Evolutionary conservation across 2,888 invertebrate species (phyloP).

Genomic region (Epistrophe eligans): DNA sequence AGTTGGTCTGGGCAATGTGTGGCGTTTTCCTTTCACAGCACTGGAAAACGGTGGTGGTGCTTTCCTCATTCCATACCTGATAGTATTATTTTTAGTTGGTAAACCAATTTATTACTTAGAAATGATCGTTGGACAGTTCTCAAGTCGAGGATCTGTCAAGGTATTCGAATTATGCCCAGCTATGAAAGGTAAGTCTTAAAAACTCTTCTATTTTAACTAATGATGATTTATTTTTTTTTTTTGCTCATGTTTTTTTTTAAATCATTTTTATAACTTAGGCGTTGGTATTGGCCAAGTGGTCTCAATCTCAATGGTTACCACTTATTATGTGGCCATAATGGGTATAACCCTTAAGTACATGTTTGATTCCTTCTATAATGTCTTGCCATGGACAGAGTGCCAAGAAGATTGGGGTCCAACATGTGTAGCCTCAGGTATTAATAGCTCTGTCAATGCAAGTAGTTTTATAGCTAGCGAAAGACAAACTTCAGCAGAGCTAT

Average conservation of each 20-base stretch:
- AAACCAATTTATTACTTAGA: constrained; percentile 90
- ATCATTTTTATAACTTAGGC: constrained; percentile 81
- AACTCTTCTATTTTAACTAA: neutral
- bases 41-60: constrained; percentile 89
- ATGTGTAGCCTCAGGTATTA: constrained; percentile 83
- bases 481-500: constrained; percentile 83
- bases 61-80: constrained; percentile 87
- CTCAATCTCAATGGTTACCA: constrained; percentile 86
- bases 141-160: constrained; percentile 88
- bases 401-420: constrained; percentile 84
- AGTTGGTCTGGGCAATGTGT: constrained; percentile 89
- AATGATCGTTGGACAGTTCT: constrained; percentile 90
- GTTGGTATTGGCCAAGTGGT: constrained; percentile 86
- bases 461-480: constrained; percentile 73
- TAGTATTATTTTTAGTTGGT: constrained; percentile 87
- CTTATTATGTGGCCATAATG: constrained; percentile 89
- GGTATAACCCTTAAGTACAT: constrained; percentile 87
- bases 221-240: constrained; percentile 3
- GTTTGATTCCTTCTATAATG: constrained; percentile 86
- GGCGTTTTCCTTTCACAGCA: constrained; percentile 88
- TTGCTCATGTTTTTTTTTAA: neutral
- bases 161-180: constrained; percentile 88
- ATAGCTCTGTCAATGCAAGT: constrained; percentile 77
- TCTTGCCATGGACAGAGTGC: constrained; percentile 88
- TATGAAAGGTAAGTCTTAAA: constrained; percentile 86